Evolutionary conservation across 2,797 vertebrate species (phyloP).

Genomic region (Craterocephalus amniculus): DNA sequence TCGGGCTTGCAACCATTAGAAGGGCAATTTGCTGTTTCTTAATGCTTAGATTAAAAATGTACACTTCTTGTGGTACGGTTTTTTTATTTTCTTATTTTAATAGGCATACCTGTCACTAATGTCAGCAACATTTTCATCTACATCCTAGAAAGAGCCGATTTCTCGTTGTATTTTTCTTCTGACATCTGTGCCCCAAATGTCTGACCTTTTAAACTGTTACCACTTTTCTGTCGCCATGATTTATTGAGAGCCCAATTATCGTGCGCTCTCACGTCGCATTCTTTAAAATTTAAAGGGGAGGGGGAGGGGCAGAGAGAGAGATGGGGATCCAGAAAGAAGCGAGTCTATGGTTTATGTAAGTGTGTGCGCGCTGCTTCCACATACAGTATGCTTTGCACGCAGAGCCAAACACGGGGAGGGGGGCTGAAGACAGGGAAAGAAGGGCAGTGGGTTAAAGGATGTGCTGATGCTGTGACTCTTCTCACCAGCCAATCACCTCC

Average conservation of each 20-base stretch:
- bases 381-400: conserved; percentile 42
- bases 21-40: background rate
- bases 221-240: conserved; percentile 33
- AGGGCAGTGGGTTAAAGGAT: conserved; percentile 80
- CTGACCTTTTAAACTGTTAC: conserved; percentile 31
- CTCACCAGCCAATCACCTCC: conserved; percentile 65
- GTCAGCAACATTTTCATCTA: background rate
- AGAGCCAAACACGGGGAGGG: conserved; percentile 35
- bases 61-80: background rate
- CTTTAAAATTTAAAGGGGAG: conserved; percentile 41
- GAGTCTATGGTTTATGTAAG: conserved; percentile 10
- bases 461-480: conserved; percentile 71
- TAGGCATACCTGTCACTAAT: background rate
- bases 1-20: background rate
- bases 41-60: background rate
- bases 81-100: background rate
- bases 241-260: conserved; percentile 40
- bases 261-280: conserved; percentile 35
- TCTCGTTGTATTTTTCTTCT: background rate
- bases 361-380: conserved; percentile 23
- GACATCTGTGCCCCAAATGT: conserved; percentile 12
- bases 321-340: conserved; percentile 9
- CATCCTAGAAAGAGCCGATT: conserved; percentile 3
- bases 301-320: background rate
- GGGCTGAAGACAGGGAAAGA: conserved; percentile 55